Evolutionary conservation across 2,888 invertebrate species (phyloP).

Genomic region (Eupithecia vulgata): DNA sequence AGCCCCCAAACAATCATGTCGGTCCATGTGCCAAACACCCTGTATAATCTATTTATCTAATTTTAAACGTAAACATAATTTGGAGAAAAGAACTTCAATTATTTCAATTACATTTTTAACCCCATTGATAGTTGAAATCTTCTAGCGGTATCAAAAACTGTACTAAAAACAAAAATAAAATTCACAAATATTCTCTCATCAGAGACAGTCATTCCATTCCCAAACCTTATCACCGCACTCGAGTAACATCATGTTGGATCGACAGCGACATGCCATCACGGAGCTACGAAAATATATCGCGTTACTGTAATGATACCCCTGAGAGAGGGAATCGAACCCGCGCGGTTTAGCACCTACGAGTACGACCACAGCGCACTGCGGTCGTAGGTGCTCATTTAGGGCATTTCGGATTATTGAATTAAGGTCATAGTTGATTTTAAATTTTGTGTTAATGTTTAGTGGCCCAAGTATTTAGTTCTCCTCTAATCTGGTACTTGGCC

Average conservation of each 20-base stretch:
- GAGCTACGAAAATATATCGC: constrained; percentile 44
- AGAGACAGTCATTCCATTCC: neutral
- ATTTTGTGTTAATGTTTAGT: neutral
- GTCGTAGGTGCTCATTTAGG: neutral
- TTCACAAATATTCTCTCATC: neutral
- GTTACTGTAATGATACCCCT: constrained; percentile 56
- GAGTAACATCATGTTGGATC: constrained; percentile 4
- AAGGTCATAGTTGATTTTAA: neutral
- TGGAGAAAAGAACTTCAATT: no score
- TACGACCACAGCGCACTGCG: constrained; percentile 11
- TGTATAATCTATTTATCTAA: no score
- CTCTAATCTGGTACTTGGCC: neutral
- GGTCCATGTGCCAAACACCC: no score
- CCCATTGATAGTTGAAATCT: neutral
- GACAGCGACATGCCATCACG: constrained; percentile 36
- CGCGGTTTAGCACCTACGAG: constrained; percentile 45
- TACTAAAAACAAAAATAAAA: neutral
- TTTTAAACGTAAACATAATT: no score
- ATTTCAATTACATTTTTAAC: no score
- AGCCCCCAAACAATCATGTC: no score
- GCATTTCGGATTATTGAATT: neutral
- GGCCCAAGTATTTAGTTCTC: neutral
- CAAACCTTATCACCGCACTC: constrained; percentile 3
- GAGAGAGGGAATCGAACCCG: constrained; percentile 52
- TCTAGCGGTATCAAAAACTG: neutral